Conservation (phyloP, 2,888 invertebrate genomes). For the Tryphoninae sp. region DNA sequence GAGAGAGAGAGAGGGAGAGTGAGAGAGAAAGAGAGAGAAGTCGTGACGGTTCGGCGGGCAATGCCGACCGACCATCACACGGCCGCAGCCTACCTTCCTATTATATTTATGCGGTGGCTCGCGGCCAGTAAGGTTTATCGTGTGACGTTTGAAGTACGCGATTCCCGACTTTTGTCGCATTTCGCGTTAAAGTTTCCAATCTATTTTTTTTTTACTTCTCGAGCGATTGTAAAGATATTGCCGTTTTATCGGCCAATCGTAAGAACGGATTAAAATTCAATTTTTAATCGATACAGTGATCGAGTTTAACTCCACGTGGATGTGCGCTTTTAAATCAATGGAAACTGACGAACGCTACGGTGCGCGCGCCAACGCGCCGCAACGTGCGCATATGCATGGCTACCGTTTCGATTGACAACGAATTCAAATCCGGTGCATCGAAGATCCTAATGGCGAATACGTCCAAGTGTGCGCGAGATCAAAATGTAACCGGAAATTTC, state of each 20-base stretch:
- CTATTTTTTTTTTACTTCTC: conserved; percentile 10
- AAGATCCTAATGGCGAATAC: conserved; percentile 31
- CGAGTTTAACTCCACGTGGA: conserved; percentile 22
- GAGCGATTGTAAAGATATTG: neutral
- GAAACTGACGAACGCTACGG: conserved; percentile 31
- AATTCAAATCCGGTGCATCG: conserved; percentile 20
- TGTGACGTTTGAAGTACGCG: conserved; percentile 49
- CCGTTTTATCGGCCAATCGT: neutral
- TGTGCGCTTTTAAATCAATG: conserved; percentile 26
- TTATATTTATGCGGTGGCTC: conserved; percentile 81
- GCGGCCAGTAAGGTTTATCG: conserved; percentile 78
- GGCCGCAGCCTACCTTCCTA: conserved; percentile 78
- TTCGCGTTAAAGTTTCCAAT: conserved; percentile 20
- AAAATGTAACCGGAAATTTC: conserved; percentile 14
- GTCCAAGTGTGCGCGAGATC: conserved; percentile 42
- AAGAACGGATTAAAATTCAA: neutral
- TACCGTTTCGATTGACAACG: conserved; percentile 10
- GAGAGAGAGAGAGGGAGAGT: conserved; percentile 34
- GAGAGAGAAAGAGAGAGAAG: conserved; percentile 45
- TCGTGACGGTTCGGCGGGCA: conserved; percentile 79
- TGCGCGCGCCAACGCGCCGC: conserved; percentile 49
- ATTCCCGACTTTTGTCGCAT: conserved; percentile 44
- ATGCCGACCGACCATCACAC: conserved; percentile 80
- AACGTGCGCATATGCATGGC: conserved; percentile 49
- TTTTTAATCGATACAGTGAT: conserved; percentile 14